Evolutionary conservation across 2,113 vertebrate genomes (phyloP), one percentile per base, ranked within the genome.

Genomic region (Chloebia gouldiae): DNA sequence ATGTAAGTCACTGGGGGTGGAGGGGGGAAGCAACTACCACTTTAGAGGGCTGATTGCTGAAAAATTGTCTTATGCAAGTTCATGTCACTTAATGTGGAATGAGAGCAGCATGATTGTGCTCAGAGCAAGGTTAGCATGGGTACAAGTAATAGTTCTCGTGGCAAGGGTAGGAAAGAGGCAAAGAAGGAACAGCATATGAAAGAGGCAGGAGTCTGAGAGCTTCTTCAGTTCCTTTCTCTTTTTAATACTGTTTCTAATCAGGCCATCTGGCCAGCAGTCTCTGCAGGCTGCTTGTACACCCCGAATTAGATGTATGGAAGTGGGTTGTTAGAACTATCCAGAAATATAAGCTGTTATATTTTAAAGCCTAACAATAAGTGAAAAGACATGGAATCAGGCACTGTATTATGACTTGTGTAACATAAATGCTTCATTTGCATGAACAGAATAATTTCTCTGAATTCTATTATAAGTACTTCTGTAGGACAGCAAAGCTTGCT

Each of bases 1-100:
- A 99, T 69, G 99, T 99, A 96, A 99, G 99, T 98, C 81, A 27
- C n/a, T 47, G 71, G 18, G 7, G 33, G 15, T 5, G 16, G 20
- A 40, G 31, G 2, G 3, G 10, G 5, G 8, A 78, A 28, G 11
- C 20, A 78, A 6, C 16, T 66, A 86, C 13, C 23, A 2, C 25
- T n/a, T 59, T 3, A 3, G 33, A 39, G 50, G 23, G 16, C 33
- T 69, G 50, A 70, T 39, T 20, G 39, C 47, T 84, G 89, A 35
- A 70, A 78, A 39, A 19, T 42, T 75, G 61, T 39, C 25, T 53
- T 44, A 2, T 0, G 1, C 8, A 13, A 37, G 15, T 49, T 84
- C 35, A 13, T 71, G 53, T 57, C 33, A 11, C 24, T 88, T 35
- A 19, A 13, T 88, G 24, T 81, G 47, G 24, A 53, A 45, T 22